Conservation (phyloP, 1,140 invertebrate genomes). For the Tetragnatha versicolor region DNA sequence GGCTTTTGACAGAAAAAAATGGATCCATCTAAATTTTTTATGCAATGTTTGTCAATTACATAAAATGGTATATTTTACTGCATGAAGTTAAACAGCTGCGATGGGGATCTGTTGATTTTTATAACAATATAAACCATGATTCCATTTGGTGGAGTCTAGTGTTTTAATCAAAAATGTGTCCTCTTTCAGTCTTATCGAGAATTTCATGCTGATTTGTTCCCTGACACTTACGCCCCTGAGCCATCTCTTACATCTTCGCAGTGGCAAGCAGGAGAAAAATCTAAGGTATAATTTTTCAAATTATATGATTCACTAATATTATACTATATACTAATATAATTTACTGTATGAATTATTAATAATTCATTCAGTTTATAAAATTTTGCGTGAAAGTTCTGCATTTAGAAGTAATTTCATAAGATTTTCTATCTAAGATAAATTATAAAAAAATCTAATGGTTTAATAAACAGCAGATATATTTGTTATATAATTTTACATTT, state of each 20-base stretch:
- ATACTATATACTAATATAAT: neutral
- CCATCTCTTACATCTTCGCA: slow-evolving; percentile 77
- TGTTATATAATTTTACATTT: neutral
- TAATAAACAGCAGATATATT: neutral
- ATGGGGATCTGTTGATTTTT: slow-evolving; percentile 1
- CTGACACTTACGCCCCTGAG: slow-evolving; percentile 80
- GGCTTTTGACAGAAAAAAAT: no score
- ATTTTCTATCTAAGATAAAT: neutral
- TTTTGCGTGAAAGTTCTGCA: no score
- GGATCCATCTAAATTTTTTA: no score
- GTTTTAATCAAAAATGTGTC: neutral
- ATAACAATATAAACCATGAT: neutral
- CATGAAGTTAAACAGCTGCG: no score
- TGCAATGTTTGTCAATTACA: no score
- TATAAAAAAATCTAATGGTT: neutral
- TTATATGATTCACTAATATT: neutral
- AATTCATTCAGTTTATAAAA: no score
- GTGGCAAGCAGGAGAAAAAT: slow-evolving; percentile 68
- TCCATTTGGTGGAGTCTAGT: no score
- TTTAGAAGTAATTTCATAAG: no score
- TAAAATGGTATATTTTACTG: no score
- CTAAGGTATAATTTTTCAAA: slow-evolving; percentile 19
- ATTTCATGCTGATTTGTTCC: slow-evolving; percentile 91
- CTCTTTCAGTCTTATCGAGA: slow-evolving; percentile 82
- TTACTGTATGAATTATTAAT: neutral